Evolutionary conservation across 2,113 vertebrate species (phyloP).

Genomic region (Mustelus asterias): DNA sequence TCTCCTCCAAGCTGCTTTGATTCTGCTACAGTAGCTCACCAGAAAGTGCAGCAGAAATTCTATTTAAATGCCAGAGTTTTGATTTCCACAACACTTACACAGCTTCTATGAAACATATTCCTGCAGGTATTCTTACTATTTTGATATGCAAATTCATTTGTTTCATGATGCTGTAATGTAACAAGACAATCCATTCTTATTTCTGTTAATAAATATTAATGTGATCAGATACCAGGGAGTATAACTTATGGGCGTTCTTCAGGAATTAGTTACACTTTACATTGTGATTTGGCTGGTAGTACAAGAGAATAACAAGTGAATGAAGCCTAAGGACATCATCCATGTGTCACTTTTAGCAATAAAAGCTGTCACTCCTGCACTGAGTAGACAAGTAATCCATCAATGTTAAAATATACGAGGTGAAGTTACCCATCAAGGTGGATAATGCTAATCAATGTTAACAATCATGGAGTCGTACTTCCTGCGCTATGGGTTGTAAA

Average conservation of each 20-base stretch:
- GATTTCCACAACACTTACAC: background rate
- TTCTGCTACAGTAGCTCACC: background rate
- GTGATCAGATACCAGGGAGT: background rate
- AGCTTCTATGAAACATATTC: background rate
- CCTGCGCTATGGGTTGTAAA: background rate
- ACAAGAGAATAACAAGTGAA: background rate
- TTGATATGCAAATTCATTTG: background rate
- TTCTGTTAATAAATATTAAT: background rate
- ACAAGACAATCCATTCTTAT: background rate
- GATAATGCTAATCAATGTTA: background rate
- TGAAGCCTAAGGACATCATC: background rate
- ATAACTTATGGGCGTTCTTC: background rate
- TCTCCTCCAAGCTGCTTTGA: background rate
- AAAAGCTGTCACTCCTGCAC: background rate
- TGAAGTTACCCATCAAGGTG: background rate
- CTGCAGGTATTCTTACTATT: background rate
- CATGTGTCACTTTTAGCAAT: background rate
- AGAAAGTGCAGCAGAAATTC: background rate
- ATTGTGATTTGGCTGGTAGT: background rate
- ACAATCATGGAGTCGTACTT: background rate
- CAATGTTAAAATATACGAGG: background rate
- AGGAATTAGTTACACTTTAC: background rate
- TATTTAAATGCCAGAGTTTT: background rate
- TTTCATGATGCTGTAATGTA: background rate
- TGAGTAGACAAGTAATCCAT: background rate